Conservation (phyloP, 2,797 vertebrate species). For the Catostomus latipinnis region DNA sequence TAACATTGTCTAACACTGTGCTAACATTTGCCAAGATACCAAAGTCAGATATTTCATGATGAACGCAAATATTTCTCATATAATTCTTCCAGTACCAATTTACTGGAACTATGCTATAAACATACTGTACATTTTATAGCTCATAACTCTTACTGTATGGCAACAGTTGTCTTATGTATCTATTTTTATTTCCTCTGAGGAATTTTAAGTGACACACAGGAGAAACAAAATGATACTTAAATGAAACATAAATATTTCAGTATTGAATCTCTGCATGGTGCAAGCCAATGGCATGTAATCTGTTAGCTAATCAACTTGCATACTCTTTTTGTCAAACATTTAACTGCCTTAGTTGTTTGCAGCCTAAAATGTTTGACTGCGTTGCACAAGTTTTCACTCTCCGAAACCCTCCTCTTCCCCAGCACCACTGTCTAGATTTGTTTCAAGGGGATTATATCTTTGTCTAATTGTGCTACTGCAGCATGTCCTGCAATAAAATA, state of each 20-base stretch:
- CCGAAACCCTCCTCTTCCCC: too few relatives aligned
- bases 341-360: too few relatives aligned
- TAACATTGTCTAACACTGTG: too few relatives aligned
- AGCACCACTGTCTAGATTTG: too few relatives aligned
- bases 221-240: conserved; percentile 11
- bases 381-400: too few relatives aligned
- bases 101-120: background rate
- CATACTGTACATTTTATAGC: background rate
- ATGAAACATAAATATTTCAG: conserved; percentile 15
- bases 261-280: background rate
- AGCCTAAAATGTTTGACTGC: too few relatives aligned
- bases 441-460: too few relatives aligned
- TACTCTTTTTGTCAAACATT: too few relatives aligned
- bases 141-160: background rate
- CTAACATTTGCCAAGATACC: too few relatives aligned
- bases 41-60: background rate
- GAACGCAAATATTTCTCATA: background rate
- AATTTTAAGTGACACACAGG: conserved; percentile 2
- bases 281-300: too few relatives aligned
- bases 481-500: background rate
- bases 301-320: too few relatives aligned
- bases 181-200: conserved; percentile 17
- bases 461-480: too few relatives aligned
- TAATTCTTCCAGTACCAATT: background rate
- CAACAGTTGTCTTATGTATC: conserved; percentile 4